phyloP scores from a whole-genome alignment of 2,797 vertebrate species.

The Xiphorhynchus erythropygius region DNA sequence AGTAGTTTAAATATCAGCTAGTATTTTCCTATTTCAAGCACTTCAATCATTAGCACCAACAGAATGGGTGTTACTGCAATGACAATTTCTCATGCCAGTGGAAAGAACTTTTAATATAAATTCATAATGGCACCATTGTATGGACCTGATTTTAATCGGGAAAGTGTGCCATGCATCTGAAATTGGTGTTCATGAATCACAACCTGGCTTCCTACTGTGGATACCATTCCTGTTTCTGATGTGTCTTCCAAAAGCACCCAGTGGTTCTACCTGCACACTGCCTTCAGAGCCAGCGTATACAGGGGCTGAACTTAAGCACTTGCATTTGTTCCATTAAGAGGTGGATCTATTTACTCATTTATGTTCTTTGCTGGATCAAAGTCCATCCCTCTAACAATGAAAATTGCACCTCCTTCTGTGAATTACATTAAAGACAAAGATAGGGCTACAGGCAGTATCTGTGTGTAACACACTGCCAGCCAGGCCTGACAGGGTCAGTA shows the following conservation, averaged over 20 bases:
- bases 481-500: neutral
- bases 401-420: neutral
- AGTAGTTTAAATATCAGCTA: constrained; percentile 46
- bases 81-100: constrained; percentile 15
- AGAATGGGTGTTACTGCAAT: constrained; percentile 6
- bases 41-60: constrained; percentile 37
- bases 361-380: neutral
- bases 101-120: constrained; percentile 51
- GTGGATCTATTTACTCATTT: neutral
- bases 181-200: neutral
- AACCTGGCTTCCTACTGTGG: neutral
- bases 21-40: constrained; percentile 49
- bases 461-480: neutral
- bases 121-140: constrained; percentile 14
- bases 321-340: neutral
- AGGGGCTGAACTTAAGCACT: neutral
- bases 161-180: neutral
- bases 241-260: neutral
- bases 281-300: neutral
- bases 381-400: neutral
- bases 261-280: fast-evolving
- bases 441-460: fast-evolving
- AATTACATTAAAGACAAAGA: neutral
- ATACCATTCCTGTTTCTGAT: neutral
- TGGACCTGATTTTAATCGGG: constrained; percentile 9